Conservation (phyloP, 92 coral and sea anemone species). For the Parazoanthus darwini region DNA sequence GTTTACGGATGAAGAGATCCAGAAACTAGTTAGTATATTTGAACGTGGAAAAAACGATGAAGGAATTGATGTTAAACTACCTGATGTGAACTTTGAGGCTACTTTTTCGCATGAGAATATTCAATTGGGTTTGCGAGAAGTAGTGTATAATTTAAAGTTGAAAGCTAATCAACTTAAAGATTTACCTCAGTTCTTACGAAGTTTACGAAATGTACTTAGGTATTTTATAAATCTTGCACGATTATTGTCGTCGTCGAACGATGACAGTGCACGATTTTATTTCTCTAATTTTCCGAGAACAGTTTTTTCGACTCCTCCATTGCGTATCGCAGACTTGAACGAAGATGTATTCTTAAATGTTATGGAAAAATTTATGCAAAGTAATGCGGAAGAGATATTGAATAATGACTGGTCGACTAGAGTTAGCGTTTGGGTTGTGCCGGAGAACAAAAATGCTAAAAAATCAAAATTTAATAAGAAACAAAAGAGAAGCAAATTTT, state of each 20-base stretch:
- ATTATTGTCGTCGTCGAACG: neutral
- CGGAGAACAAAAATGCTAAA: neutral
- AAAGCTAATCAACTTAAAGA: neutral
- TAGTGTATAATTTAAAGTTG: neutral
- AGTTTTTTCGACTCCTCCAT: neutral
- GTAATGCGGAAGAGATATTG: slow-evolving; percentile 3
- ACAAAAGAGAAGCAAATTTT: neutral
- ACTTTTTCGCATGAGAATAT: too few relatives aligned
- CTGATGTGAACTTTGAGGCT: neutral
- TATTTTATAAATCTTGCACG: neutral
- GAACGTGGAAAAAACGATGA: neutral
- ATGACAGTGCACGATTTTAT: neutral
- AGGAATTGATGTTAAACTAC: neutral
- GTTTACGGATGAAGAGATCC: too few relatives aligned
- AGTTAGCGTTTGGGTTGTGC: neutral
- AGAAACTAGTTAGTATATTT: too few relatives aligned
- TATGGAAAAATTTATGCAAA: slow-evolving; percentile 2
- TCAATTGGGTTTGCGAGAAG: too few relatives aligned
- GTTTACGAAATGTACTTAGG: too few relatives aligned
- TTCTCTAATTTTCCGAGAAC: neutral
- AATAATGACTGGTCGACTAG: neutral
- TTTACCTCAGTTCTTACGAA: too few relatives aligned
- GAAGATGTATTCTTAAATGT: slow-evolving; percentile 4
- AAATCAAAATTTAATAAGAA: neutral
- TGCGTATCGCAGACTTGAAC: neutral